Evolutionary conservation across 2,797 vertebrate genomes (phyloP).

Genomic region (Stomatorhinus walkeri): DNA sequence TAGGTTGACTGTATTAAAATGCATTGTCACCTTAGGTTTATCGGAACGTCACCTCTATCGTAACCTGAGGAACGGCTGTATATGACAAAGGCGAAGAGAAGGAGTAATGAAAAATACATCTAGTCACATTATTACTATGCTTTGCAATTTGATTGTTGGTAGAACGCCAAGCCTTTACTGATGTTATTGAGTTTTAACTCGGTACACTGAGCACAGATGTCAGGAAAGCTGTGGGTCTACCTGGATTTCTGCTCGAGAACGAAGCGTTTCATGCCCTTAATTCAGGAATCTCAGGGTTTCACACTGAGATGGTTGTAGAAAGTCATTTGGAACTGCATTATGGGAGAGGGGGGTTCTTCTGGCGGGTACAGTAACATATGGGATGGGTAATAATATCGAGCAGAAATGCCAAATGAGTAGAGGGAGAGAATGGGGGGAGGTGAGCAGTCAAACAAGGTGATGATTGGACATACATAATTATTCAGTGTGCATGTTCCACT

Average conservation of each 20-base stretch:
- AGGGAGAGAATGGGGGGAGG: background rate
- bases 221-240: background rate
- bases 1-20: background rate
- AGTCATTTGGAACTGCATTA: background rate
- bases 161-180: background rate
- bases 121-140: background rate
- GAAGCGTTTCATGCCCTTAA: background rate
- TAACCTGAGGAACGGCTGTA: background rate
- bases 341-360: background rate
- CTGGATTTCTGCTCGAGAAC: background rate
- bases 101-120: background rate
- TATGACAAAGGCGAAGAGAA: background rate
- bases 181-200: background rate
- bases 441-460: background rate
- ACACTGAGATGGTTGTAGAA: background rate
- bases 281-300: background rate
- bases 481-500: background rate
- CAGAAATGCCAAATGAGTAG: background rate
- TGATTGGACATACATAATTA: background rate
- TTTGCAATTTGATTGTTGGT: background rate
- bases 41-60: background rate
- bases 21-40: background rate
- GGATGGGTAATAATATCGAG: background rate
- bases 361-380: background rate
- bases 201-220: background rate